Percentiles rank a stretch among this genome's conserved stretches.
phyloP scores from a whole-genome alignment of 2,113 vertebrate genomes.

The Origma solitaria region DNA sequence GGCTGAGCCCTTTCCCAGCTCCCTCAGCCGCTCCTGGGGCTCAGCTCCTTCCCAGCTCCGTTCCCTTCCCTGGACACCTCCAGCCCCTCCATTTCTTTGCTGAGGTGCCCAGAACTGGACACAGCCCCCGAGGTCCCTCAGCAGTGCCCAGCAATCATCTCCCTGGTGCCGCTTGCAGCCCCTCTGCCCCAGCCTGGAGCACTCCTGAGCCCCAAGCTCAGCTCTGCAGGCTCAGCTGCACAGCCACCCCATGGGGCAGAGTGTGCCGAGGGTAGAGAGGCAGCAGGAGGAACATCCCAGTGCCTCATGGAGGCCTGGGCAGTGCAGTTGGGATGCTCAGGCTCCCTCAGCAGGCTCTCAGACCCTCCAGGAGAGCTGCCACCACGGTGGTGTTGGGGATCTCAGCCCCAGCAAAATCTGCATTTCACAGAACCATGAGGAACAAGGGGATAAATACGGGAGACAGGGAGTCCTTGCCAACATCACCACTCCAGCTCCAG shows the following conservation, averaged over 20 bases:
- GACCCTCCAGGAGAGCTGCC: not conserved
- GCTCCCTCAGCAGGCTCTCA: not conserved
- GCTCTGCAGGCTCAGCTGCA: not conserved
- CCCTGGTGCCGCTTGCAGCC: not conserved
- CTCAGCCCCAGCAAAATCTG: not conserved
- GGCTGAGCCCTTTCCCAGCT: no score
- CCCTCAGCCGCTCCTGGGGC: no score
- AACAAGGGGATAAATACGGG: not conserved
- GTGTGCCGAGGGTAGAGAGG: not conserved
- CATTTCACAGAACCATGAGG: rapidly evolving
- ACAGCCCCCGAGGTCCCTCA: rapidly evolving
- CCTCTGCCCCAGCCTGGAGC: not conserved
- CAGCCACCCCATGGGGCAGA: rapidly evolving
- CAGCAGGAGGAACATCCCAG: not conserved
- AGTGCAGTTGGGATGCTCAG: not conserved
- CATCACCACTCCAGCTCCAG: not conserved
- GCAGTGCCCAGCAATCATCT: not conserved
- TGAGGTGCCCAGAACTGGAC: not conserved
- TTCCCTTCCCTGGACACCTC: not conserved
- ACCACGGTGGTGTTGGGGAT: rapidly evolving
- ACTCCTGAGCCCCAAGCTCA: no score
- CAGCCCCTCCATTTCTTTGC: no score
- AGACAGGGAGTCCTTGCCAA: not conserved
- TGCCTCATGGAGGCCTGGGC: rapidly evolving
- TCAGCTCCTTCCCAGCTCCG: not conserved